phyloP scores from a whole-genome alignment of 2,888 invertebrate genomes.

The Orthosia gothica region DNA sequence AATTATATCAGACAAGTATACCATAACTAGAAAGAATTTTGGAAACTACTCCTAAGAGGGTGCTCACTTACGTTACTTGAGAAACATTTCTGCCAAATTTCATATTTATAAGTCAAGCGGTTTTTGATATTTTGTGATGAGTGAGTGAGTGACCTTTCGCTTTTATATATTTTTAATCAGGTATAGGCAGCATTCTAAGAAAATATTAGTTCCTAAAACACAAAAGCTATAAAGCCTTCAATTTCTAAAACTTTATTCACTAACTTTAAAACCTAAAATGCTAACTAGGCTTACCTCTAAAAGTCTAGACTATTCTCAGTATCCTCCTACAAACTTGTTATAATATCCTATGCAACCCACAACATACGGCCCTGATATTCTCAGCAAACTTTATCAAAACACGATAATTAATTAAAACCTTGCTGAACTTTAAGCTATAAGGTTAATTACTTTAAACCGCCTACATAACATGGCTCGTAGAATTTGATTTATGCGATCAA shows the following conservation, averaged over 20 bases:
- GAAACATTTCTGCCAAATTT: no score
- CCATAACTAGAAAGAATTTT: no score
- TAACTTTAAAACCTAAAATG: neutral
- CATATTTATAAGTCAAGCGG: no score
- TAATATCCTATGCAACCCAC: neutral
- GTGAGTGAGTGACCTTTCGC: no score
- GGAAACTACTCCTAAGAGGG: no score
- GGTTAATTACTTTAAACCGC: slow-evolving; percentile 52
- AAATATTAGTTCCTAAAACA: no score
- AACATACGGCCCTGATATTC: slow-evolving; percentile 13
- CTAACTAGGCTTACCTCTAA: neutral
- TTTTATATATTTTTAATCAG: no score
- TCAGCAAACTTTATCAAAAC: slow-evolving; percentile 27
- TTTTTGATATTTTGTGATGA: no score
- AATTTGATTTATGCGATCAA: slow-evolving; percentile 16
- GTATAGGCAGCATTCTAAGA: no score
- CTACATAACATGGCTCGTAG: neutral
- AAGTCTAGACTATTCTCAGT: neutral
- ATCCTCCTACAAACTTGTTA: neutral
- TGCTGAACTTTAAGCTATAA: slow-evolving; percentile 41
- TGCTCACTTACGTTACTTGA: no score
- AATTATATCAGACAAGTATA: no score
- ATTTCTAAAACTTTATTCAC: neutral
- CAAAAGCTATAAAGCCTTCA: neutral
- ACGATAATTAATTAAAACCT: slow-evolving; percentile 37